Evolutionary conservation across 2,113 vertebrate species (phyloP).

Genomic region (Glareola pratincola): DNA sequence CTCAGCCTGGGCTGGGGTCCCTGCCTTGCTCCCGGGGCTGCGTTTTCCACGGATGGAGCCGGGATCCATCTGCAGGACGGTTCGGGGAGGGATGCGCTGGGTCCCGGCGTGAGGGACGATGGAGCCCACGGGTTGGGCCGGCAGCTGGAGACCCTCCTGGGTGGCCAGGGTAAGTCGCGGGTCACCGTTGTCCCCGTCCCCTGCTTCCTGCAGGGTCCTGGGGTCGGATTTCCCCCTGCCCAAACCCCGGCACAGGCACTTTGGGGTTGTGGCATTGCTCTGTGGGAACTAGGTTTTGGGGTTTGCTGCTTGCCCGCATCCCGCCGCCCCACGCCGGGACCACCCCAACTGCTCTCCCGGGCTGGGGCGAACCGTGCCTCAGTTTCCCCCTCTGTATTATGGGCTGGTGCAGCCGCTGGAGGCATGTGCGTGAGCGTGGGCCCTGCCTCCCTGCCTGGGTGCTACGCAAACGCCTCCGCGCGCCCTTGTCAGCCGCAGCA

Average conservation of each 20-base stretch:
- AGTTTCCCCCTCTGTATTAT: not conserved
- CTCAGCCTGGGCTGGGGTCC: not conserved
- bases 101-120: fast-evolving
- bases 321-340: fast-evolving
- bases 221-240: fast-evolving
- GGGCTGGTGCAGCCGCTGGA: not conserved
- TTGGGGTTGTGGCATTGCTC: not conserved
- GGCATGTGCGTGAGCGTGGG: not conserved
- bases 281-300: not conserved
- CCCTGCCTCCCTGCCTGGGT: not conserved
- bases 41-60: not conserved
- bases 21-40: not conserved
- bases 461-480: not conserved
- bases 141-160: not conserved
- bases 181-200: fast-evolving
- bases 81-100: fast-evolving
- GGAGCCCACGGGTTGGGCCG: not conserved
- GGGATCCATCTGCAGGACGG: not conserved
- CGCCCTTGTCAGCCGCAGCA: not conserved
- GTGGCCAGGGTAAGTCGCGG: not conserved
- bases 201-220: no score
- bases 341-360: not conserved
- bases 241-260: fast-evolving
- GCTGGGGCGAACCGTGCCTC: not conserved
- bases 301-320: not conserved